These are phyloP conservation scores for Patiria pectinifera DNA, from an alignment of 53 echinoderm and acorn worm species.

Conservation along the genomic window DNA sequence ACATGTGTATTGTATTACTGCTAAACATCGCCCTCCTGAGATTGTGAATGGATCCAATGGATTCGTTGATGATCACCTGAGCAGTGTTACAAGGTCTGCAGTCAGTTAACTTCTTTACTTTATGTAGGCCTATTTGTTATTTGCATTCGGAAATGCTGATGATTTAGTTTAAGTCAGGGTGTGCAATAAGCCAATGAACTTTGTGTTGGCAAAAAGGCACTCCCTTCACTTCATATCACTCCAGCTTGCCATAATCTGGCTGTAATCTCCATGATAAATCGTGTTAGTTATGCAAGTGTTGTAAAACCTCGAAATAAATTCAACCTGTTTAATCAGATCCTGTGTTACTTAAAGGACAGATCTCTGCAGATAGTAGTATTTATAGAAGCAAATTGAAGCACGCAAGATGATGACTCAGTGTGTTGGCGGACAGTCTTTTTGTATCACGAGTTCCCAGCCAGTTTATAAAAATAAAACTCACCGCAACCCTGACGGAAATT, in stretches of 20 bases:
- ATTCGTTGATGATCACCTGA: no score
- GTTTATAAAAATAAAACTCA: not conserved
- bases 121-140: not conserved
- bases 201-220: not conserved
- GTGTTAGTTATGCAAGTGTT: not conserved
- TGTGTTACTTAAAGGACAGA: not conserved
- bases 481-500: slow-evolving; percentile 30
- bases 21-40: no score
- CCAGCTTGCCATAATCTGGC: not conserved
- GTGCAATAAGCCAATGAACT: not conserved
- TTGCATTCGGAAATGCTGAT: not conserved
- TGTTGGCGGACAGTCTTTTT: not conserved
- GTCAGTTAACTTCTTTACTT: no score
- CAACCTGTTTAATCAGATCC: not conserved
- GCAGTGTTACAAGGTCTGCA: no score
- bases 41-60: no score
- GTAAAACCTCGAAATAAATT: not conserved
- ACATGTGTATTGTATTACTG: no score
- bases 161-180: not conserved
- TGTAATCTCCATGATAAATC: not conserved
- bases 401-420: slow-evolving; percentile 2
- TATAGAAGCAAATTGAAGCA: not conserved
- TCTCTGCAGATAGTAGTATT: not conserved
- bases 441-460: not conserved
- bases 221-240: not conserved